These are phyloP conservation scores for Hylaeus volcanicus DNA, from an alignment of 1,140 invertebrate genomes.

Conservation along the genomic window DNA sequence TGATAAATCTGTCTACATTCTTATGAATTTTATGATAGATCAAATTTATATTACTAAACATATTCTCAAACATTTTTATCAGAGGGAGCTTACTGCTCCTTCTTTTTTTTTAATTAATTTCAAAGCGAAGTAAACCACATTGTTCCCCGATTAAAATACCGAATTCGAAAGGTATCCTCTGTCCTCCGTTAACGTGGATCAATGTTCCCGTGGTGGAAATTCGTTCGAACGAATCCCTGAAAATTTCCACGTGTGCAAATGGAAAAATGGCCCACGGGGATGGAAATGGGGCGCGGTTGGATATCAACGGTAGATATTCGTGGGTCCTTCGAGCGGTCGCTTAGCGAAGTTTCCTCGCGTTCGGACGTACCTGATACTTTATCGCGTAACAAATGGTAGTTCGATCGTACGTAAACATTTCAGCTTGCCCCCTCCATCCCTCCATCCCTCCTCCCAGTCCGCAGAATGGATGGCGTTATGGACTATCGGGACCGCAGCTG, in stretches of 20 bases:
- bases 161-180: too few relatives aligned
- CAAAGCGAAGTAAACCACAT: too few relatives aligned
- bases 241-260: background rate
- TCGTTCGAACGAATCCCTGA: background rate
- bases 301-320: slow-evolving; percentile 32
- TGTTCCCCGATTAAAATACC: too few relatives aligned
- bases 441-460: background rate
- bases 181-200: background rate
- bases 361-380: slow-evolving; percentile 57
- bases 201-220: background rate
- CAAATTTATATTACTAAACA: too few relatives aligned
- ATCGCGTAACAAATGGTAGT: slow-evolving; percentile 65
- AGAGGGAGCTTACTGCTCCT: too few relatives aligned
- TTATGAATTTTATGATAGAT: too few relatives aligned
- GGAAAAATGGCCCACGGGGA: background rate
- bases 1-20: too few relatives aligned
- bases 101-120: too few relatives aligned
- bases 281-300: background rate
- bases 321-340: slow-evolving; percentile 21
- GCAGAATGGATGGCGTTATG: slow-evolving; percentile 60
- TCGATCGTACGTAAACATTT: slow-evolving; percentile 67
- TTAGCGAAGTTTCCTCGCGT: slow-evolving; percentile 43
- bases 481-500: slow-evolving; percentile 64
- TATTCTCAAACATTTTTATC: too few relatives aligned
- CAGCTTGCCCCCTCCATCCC: slow-evolving; percentile 37